Conservation (phyloP, 2,888 invertebrate genomes). For the Folsomia manolachei region DNA sequence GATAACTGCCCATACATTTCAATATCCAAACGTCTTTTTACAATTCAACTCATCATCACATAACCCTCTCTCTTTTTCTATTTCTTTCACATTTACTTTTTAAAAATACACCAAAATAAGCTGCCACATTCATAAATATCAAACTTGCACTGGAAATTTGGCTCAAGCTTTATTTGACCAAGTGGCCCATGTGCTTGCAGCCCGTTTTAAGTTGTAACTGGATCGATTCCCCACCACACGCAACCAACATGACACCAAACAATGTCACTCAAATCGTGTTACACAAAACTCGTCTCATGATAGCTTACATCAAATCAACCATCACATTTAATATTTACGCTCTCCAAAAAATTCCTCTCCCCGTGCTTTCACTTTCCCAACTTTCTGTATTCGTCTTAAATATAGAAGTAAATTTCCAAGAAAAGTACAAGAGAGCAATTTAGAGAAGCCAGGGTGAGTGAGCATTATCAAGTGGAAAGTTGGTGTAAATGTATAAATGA, state of each 20-base stretch:
- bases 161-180: too few species aligned
- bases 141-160: too few species aligned
- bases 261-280: background rate
- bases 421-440: too few species aligned
- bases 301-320: background rate
- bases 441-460: background rate
- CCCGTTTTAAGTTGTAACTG: too few species aligned
- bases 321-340: background rate
- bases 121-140: too few species aligned
- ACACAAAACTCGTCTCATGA: background rate
- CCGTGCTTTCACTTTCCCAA: background rate
- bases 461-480: background rate
- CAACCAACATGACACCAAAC: background rate
- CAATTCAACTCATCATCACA: background rate
- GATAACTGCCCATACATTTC: slow-evolving; percentile 9
- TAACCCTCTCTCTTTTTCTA: background rate
- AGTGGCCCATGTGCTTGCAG: too few species aligned
- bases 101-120: background rate
- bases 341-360: background rate
- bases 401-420: background rate
- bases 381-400: background rate
- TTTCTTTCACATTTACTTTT: background rate
- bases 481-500: background rate
- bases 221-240: background rate
- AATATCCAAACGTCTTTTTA: background rate